phyloP scores from a whole-genome alignment of 2,888 invertebrate genomes.

The Amorpha juglandis region DNA sequence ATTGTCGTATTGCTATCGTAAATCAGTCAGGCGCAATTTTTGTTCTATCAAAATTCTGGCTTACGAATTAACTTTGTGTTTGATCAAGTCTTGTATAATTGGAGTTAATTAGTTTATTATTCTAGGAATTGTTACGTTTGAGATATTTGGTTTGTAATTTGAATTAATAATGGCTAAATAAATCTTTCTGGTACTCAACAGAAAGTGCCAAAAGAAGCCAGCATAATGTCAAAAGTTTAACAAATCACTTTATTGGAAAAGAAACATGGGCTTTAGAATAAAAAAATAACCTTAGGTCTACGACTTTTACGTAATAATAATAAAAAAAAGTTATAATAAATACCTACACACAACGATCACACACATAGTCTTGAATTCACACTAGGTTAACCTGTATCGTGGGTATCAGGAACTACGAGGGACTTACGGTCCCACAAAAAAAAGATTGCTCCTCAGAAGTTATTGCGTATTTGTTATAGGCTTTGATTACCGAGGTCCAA shows the following conservation, averaged over 20 bases:
- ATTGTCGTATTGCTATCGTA: not conserved
- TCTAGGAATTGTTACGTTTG: not conserved
- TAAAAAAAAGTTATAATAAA: no score
- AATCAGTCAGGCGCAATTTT: not conserved
- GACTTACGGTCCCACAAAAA: no score
- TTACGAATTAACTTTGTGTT: not conserved
- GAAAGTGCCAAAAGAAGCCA: not conserved
- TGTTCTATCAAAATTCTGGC: not conserved
- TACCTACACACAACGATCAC: no score
- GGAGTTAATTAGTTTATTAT: not conserved
- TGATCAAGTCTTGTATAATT: not conserved
- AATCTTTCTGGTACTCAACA: not conserved
- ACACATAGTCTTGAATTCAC: no score
- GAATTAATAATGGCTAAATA: not conserved
- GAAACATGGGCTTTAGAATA: no score
- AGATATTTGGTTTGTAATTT: not conserved
- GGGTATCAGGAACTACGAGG: no score
- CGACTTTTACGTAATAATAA: no score
- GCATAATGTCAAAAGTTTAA: not conserved
- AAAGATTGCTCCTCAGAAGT: no score
- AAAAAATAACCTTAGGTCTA: no score
- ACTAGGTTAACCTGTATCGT: no score
- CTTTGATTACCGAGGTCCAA: no score
- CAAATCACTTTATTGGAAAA: not conserved
- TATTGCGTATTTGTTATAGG: no score